Percentiles rank a stretch among this genome's conserved stretches.
Conservation (phyloP, 2,797 vertebrate species). For the Xyrichtys novacula region DNA sequence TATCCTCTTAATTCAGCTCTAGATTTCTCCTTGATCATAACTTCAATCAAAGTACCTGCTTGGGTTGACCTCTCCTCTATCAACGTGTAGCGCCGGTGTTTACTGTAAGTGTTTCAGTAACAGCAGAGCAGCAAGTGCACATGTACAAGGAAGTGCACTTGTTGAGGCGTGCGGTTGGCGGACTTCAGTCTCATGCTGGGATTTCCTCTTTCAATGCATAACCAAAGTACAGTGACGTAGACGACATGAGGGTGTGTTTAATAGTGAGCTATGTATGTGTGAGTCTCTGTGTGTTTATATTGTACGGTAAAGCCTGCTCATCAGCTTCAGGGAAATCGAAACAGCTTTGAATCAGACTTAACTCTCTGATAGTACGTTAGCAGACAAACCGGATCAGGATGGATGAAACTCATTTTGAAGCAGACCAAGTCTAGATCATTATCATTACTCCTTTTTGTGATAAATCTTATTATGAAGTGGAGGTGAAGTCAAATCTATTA, state of each 20-base stretch:
- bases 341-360: neutral
- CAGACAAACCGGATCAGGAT: neutral
- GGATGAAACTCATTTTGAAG: too few relatives aligned
- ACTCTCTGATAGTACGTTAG: neutral
- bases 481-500: too few relatives aligned
- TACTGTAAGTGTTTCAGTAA: neutral
- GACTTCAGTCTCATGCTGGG: slow-evolving; percentile 54
- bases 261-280: neutral
- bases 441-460: too few relatives aligned
- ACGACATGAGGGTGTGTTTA: neutral
- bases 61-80: neutral
- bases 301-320: slow-evolving; percentile 30
- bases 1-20: slow-evolving; percentile 12
- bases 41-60: neutral
- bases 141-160: slow-evolving; percentile 62
- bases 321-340: neutral
- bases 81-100: neutral
- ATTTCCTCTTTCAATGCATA: slow-evolving; percentile 67
- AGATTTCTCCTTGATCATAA: neutral
- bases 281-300: neutral
- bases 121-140: slow-evolving; percentile 39
- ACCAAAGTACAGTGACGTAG: slow-evolving; percentile 16
- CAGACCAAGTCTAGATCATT: too few relatives aligned
- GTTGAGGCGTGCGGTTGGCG: slow-evolving; percentile 26
- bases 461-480: too few relatives aligned